These are phyloP conservation scores for Tricholauxania praeusta DNA, from an alignment of 2,888 invertebrate genomes.

Conservation along the genomic window DNA sequence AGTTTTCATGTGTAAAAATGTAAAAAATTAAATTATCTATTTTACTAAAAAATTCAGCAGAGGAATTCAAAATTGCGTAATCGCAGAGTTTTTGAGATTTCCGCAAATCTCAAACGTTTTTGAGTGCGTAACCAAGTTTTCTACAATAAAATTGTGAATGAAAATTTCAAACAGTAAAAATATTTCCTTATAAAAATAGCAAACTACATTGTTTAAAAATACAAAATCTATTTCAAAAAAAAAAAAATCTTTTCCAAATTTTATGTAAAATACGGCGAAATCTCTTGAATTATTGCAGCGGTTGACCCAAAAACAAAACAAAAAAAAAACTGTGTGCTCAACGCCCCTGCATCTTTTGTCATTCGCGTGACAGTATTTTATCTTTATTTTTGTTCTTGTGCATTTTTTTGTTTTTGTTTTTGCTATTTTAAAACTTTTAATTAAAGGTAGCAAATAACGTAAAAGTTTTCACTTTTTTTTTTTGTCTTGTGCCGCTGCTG, in stretches of 20 bases:
- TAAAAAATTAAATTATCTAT: not conserved
- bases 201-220: too few relatives aligned
- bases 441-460: not conserved
- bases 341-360: too few relatives aligned
- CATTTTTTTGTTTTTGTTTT: not conserved
- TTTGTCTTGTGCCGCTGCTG: too few relatives aligned
- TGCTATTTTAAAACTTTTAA: slow-evolving; percentile 1
- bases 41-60: not conserved
- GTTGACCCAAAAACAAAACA: too few relatives aligned
- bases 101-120: too few relatives aligned
- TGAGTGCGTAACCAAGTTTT: not conserved
- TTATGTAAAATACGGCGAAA: too few relatives aligned
- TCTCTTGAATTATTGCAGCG: too few relatives aligned
- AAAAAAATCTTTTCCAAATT: too few relatives aligned
- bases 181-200: not conserved
- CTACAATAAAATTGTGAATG: not conserved
- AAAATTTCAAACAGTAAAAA: not conserved
- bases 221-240: too few relatives aligned
- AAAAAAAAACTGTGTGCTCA: too few relatives aligned
- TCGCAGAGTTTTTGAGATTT: not conserved
- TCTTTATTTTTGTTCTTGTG: too few relatives aligned
- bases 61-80: not conserved
- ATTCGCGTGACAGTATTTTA: too few relatives aligned
- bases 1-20: not conserved
- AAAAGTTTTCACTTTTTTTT: slow-evolving; percentile 1